A percentile compares a stretch with the other conserved stretches of the same genome.
Conservation (phyloP, 2,797 vertebrate genomes). For the Protosalanx chinensis region DNA sequence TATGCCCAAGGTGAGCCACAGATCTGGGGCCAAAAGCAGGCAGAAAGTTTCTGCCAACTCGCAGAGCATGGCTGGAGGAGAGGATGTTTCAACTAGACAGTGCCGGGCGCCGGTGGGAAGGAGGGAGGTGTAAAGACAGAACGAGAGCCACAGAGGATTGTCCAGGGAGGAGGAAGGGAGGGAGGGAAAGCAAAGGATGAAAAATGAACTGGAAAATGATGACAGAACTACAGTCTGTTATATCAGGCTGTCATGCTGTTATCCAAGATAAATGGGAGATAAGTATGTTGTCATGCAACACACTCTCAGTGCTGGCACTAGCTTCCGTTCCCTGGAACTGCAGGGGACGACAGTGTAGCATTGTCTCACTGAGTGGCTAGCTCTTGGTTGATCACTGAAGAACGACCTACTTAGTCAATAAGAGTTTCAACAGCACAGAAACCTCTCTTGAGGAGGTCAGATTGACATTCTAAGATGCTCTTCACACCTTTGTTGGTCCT, state of each 20-base stretch:
- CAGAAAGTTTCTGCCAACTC: slow-evolving; percentile 67
- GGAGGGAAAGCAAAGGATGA: slow-evolving; percentile 30
- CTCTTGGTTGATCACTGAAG: not conserved
- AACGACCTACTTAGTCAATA: not conserved
- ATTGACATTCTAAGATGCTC: not conserved
- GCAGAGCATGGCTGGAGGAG: slow-evolving; percentile 60
- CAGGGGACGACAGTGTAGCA: not conserved
- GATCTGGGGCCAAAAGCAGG: slow-evolving; percentile 68
- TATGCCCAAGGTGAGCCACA: slow-evolving; percentile 66
- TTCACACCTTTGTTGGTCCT: not conserved
- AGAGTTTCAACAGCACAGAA: not conserved
- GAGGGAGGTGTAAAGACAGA: slow-evolving; percentile 38
- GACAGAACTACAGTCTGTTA: slow-evolving; percentile 60
- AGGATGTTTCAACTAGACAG: slow-evolving; percentile 57
- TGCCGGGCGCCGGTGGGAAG: slow-evolving; percentile 11
- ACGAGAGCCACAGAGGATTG: not conserved
- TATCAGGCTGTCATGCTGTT: slow-evolving; percentile 56
- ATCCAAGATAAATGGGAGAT: slow-evolving; percentile 49
- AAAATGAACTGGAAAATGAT: slow-evolving; percentile 62
- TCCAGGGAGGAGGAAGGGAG: not conserved
- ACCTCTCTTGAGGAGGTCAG: not conserved
- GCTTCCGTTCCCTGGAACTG: not conserved
- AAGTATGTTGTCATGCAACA: slow-evolving; percentile 58
- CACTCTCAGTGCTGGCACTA: slow-evolving; percentile 44
- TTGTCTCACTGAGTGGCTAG: not conserved